Conservation (phyloP, 2,797 vertebrate genomes). For the Mormyrus proboscirostris region DNA sequence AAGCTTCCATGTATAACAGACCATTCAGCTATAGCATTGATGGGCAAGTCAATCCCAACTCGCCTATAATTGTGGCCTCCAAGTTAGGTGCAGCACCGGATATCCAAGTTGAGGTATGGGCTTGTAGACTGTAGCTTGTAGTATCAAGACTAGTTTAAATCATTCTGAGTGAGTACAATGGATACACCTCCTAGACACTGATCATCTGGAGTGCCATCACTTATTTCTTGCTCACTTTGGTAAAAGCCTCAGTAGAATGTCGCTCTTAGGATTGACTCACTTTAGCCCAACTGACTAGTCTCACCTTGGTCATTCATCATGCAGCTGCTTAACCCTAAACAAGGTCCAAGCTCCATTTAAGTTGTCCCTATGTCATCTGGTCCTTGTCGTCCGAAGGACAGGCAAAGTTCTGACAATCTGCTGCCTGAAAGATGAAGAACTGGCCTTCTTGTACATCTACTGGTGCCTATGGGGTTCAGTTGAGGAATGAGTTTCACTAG, state of each 20-base stretch:
- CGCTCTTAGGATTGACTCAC: background rate
- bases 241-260: background rate
- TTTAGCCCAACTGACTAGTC: background rate
- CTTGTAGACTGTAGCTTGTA: background rate
- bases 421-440: background rate
- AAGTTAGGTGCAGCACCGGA: background rate
- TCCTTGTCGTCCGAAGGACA: background rate
- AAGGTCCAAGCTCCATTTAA: background rate
- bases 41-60: background rate
- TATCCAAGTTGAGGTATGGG: background rate
- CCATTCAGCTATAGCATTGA: background rate
- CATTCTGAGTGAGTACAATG: background rate
- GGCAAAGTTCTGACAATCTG: background rate
- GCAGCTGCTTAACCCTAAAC: background rate
- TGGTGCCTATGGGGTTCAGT: background rate
- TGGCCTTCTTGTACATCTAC: background rate
- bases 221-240: background rate
- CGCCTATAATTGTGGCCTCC: background rate
- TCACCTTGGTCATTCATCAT: background rate
- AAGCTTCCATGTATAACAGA: background rate
- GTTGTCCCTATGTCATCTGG: background rate
- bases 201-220: background rate
- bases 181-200: background rate
- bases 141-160: background rate
- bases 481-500: background rate